Conservation (phyloP, 2,113 vertebrate genomes). For the Nothobranchius furzeri region DNA sequence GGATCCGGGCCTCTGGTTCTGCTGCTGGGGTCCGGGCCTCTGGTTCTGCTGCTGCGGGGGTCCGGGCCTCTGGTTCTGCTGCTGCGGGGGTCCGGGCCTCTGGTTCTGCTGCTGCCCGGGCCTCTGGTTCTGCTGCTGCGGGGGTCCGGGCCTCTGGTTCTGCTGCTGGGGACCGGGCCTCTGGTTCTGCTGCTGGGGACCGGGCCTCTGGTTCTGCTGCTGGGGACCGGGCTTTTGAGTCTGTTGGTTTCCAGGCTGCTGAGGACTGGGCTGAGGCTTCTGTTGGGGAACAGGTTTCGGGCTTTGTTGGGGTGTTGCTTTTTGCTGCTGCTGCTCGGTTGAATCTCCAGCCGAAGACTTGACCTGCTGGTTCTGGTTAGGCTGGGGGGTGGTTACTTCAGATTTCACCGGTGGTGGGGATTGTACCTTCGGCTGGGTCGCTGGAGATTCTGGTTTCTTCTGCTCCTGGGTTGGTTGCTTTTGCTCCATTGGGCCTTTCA, state of each 20-base stretch:
- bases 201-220: slow-evolving; percentile 1
- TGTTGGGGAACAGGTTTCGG: neutral
- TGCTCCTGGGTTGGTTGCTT: slow-evolving; percentile 44
- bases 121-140: neutral
- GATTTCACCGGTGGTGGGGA: slow-evolving; percentile 52
- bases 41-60: neutral
- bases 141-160: neutral
- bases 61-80: neutral
- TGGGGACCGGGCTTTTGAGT: neutral
- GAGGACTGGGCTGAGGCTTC: neutral
- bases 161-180: neutral
- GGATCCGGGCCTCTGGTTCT: neutral
- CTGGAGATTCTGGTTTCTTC: slow-evolving; percentile 41
- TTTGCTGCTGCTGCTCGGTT: slow-evolving; percentile 23
- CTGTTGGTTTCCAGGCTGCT: neutral
- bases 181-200: slow-evolving; percentile 16
- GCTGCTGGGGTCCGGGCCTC: fast-evolving
- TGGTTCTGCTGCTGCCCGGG: neutral
- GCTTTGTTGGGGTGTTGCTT: slow-evolving; percentile 1
- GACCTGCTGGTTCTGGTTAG: slow-evolving; percentile 49
- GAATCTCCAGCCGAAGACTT: slow-evolving; percentile 42
- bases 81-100: neutral
- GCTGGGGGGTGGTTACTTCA: slow-evolving; percentile 44
- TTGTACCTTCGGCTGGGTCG: slow-evolving; percentile 51
- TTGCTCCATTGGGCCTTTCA: slow-evolving; percentile 71